These are phyloP conservation scores for Centropristis striata DNA, from an alignment of 2,113 vertebrate species.

Conservation along the genomic window DNA sequence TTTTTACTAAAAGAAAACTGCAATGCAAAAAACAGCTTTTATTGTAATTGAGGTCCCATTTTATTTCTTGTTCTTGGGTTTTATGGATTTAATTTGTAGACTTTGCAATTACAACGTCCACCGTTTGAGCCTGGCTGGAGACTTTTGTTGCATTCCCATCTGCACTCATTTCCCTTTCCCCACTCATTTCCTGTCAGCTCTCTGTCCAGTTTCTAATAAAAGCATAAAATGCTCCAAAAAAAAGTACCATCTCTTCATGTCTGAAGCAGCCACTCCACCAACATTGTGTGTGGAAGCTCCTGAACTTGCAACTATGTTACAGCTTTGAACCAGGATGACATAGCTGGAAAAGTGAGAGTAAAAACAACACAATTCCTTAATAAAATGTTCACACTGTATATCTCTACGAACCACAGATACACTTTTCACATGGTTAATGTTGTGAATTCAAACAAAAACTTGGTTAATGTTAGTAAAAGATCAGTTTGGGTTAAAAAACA, in stretches of 20 bases:
- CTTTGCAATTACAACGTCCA: not conserved
- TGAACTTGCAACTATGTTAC: not conserved
- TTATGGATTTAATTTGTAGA: not conserved
- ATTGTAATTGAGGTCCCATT: not conserved
- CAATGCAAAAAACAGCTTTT: not conserved
- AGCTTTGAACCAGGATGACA: not conserved
- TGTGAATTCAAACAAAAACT: too few relatives aligned
- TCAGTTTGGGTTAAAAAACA: too few relatives aligned
- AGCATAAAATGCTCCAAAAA: not conserved
- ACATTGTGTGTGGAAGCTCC: not conserved
- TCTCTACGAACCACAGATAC: too few relatives aligned
- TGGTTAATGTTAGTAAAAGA: too few relatives aligned
- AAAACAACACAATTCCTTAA: too few relatives aligned
- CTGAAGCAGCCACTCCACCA: not conserved
- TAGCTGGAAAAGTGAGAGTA: not conserved
- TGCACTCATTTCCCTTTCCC: not conserved
- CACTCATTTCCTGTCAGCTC: slow-evolving; percentile 14
- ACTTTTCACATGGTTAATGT: too few relatives aligned
- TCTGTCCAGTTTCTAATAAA: not conserved
- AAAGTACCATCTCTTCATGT: not conserved
- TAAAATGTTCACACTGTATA: too few relatives aligned
- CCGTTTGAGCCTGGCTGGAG: not conserved
- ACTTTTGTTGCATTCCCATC: slow-evolving; percentile 2
- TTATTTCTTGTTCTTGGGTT: not conserved
- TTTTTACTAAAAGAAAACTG: slow-evolving; percentile 10